phyloP scores from a whole-genome alignment of 2,888 invertebrate species.

The Augiades crinisus region DNA sequence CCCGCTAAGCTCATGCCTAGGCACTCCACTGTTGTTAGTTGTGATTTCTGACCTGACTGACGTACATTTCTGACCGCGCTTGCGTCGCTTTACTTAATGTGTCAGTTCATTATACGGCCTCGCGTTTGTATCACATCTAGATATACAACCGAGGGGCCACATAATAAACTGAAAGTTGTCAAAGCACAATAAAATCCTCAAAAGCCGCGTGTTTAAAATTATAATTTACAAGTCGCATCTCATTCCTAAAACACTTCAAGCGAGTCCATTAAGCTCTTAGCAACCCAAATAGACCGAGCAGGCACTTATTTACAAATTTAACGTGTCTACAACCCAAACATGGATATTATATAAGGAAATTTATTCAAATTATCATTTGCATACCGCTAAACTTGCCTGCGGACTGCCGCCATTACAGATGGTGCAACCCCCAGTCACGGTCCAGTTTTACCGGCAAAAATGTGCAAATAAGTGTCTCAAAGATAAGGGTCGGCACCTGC shows the following conservation, averaged over 20 bases:
- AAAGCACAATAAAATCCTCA: too few relatives aligned
- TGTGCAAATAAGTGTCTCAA: slow-evolving; percentile 61
- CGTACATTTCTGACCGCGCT: too few relatives aligned
- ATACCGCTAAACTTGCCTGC: slow-evolving; percentile 37
- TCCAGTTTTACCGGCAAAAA: slow-evolving; percentile 59
- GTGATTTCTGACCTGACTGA: too few relatives aligned
- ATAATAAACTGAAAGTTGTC: too few relatives aligned
- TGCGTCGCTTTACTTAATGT: too few relatives aligned
- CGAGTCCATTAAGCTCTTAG: slow-evolving; percentile 19
- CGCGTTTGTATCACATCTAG: too few relatives aligned
- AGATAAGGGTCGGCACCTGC: slow-evolving; percentile 70
- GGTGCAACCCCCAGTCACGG: slow-evolving; percentile 44
- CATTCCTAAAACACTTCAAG: slow-evolving; percentile 1
- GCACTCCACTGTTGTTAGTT: too few relatives aligned
- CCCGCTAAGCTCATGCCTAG: too few relatives aligned
- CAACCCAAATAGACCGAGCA: slow-evolving; percentile 11
- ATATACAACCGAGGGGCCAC: too few relatives aligned
- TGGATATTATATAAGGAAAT: slow-evolving; percentile 34
- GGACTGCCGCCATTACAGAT: slow-evolving; percentile 42
- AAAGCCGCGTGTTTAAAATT: slow-evolving; percentile 6
- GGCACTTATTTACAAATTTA: slow-evolving; percentile 35
- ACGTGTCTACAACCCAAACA: slow-evolving; percentile 32
- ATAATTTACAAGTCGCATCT: slow-evolving; percentile 8
- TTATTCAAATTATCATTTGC: slow-evolving; percentile 47
- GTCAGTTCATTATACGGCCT: too few relatives aligned